These are phyloP conservation scores for Heliocidaris tuberculata DNA, from an alignment of 35 echinoderm and acorn worm genomes.

Conservation along the genomic window DNA sequence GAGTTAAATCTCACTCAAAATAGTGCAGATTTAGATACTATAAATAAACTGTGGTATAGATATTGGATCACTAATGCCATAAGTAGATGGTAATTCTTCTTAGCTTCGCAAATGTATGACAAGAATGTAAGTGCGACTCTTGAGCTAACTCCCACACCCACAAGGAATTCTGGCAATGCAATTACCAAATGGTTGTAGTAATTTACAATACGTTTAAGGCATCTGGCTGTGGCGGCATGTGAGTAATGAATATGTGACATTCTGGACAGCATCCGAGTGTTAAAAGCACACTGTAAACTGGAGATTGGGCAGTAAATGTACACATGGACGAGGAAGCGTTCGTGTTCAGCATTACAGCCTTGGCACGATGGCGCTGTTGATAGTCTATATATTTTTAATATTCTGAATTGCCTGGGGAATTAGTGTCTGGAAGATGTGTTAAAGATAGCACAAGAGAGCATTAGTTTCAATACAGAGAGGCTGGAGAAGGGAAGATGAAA, in stretches of 20 bases:
- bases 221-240: background rate
- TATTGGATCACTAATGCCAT: background rate
- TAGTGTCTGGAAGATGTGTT: background rate
- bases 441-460: background rate
- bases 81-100: background rate
- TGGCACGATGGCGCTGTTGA: background rate
- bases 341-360: background rate
- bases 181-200: background rate
- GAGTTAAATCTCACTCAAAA: background rate
- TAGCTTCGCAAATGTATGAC: background rate
- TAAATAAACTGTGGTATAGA: background rate
- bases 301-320: background rate
- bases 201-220: slow-evolving; percentile 13
- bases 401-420: background rate
- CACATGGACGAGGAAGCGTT: background rate
- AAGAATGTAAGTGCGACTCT: background rate
- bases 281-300: slow-evolving; percentile 3
- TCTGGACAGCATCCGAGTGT: background rate
- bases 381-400: background rate
- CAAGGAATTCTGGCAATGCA: background rate
- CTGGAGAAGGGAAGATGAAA: background rate
- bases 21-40: background rate
- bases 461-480: background rate
- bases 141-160: background rate
- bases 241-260: background rate